Base-by-base conservation (phyloP, 2,888 invertebrate genomes). In the Leptura quadrifasciata region DNA sequence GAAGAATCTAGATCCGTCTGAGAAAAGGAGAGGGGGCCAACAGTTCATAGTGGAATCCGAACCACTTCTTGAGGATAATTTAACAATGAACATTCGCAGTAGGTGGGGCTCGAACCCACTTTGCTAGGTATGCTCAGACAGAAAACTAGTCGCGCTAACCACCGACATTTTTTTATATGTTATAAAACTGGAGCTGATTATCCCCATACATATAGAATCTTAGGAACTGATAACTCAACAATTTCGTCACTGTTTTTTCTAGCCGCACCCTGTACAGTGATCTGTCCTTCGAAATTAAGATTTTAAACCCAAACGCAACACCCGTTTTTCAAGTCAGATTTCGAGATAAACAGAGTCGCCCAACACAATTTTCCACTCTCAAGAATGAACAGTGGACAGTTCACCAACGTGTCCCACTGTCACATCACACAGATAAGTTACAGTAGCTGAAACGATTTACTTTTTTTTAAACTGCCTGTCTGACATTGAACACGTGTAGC, bases 401-500 rank as follows among this genome's bases (percentile, higher is more conserved):
- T 6, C 17, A 18, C 35, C 21, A 5, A 20, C 4, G 10, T 35
- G 73, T 47, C 21, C 67, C 57, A 60, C 47, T 73, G 73, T 73
- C 73, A 57, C 73, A 73, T 73, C 39, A 47, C 57, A 65, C 58
- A 73, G 73, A 67, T 73, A 67, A 73, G 57, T 73, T 73, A 67
- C 73, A 67, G 73, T 73, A 73, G 73, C 73, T 58, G 67, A 58
- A 73, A 67, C 67, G 73, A 67, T 73, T 73, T 58, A 58, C 67
- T 73, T 73, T 73, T 73, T 47, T 73, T 73, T 24, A 58, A 47
- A 12, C 58, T 17, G 27, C 15, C 65, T 27, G 27, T 57, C 27
- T 73, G 73, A 73, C 73, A 67, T 27, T 47, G 67, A 58, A 73
- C 73, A 67, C 73, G 73, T 73, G 73, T 67, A 58, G 15, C 65